Conservation (phyloP, 2,888 invertebrate genomes). For the Ernsta delagoae region DNA sequence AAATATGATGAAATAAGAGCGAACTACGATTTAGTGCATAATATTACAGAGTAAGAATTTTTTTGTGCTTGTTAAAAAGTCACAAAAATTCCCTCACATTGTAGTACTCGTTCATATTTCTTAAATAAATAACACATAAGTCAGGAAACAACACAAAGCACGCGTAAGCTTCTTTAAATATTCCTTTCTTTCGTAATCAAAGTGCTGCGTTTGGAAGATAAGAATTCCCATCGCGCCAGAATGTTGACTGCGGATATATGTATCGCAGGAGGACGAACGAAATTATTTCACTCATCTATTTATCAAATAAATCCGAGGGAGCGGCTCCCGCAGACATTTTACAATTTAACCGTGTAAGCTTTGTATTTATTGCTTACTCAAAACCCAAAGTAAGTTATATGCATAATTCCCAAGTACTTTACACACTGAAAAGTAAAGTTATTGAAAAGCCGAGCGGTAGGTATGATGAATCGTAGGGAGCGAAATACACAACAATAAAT, state of each 20-base stretch:
- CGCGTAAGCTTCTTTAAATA: constrained; percentile 76
- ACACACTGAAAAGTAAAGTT: constrained; percentile 22
- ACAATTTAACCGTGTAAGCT: constrained; percentile 47
- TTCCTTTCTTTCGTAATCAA: constrained; percentile 81
- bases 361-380: constrained; percentile 58
- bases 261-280: constrained; percentile 63
- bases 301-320: constrained; percentile 68
- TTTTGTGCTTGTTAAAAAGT: constrained; percentile 11
- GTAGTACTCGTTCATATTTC: constrained; percentile 58
- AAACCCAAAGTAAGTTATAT: constrained; percentile 38
- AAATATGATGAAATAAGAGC: constrained; percentile 8
- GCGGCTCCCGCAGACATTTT: constrained; percentile 49
- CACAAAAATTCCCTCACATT: constrained; percentile 45
- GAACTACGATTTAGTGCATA: constrained; percentile 11
- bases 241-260: constrained; percentile 57
- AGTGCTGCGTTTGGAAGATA: constrained; percentile 80
- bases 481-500: constrained; percentile 35
- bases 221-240: constrained; percentile 75
- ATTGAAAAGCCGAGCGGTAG: constrained; percentile 17
- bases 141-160: constrained; percentile 68
- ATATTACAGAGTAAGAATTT: constrained; percentile 7
- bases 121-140: constrained; percentile 74
- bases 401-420: constrained; percentile 28
- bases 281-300: constrained; percentile 79
- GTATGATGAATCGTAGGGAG: constrained; percentile 25